Conservation (phyloP, 2,888 invertebrate genomes). For the Cyclophora albipunctata region DNA sequence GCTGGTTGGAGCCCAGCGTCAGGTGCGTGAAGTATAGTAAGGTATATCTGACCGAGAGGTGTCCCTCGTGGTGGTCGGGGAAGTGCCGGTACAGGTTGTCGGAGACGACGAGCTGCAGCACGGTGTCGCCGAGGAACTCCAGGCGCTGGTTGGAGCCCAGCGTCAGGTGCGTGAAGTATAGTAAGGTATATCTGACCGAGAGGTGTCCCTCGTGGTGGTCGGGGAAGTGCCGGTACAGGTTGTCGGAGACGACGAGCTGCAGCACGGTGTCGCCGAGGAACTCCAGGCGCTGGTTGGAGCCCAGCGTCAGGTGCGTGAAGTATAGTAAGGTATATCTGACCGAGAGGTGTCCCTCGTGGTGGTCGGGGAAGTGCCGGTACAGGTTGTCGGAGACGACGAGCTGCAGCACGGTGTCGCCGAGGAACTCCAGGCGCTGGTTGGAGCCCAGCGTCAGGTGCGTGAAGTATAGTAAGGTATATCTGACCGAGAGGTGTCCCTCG, state of each 20-base stretch:
- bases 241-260: constrained; percentile 96
- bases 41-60: constrained; percentile 96
- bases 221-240: constrained; percentile 97
- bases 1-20: constrained; percentile 97
- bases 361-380: constrained; percentile 98
- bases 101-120: constrained; percentile 96
- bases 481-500: constrained; percentile 98
- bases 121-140: constrained; percentile 98
- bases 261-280: constrained; percentile 98
- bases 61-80: constrained; percentile 99
- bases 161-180: constrained; percentile 95
- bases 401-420: constrained; percentile 98
- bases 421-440: constrained; percentile 97
- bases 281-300: constrained; percentile 98
- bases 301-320: constrained; percentile 95
- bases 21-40: constrained; percentile 96
- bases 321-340: too few relatives aligned
- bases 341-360: constrained; percentile 99
- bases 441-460: constrained; percentile 97
- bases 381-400: constrained; percentile 96
- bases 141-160: constrained; percentile 98
- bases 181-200: too few relatives aligned
- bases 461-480: too few relatives aligned
- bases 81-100: constrained; percentile 98
- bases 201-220: constrained; percentile 99